Base-by-base conservation (phyloP, 2,888 invertebrate species). In the Papilio gigon region DNA sequence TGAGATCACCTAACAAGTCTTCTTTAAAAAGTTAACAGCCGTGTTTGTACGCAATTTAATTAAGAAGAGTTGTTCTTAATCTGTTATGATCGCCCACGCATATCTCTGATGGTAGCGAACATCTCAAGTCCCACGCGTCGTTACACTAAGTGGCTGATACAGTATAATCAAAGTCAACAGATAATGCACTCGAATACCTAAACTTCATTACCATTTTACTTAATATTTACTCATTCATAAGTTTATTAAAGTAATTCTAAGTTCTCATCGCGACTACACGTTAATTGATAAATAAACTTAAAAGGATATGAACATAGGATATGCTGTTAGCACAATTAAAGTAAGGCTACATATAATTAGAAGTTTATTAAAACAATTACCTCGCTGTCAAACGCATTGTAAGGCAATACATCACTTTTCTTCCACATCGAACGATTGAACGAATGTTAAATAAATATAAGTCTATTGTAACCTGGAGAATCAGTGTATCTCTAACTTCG, bases 51-150 rank as follows among this genome's bases (percentile, higher is more conserved):
- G 30, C 50, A 69, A 61, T 69, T 65, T 65, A 65, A 65, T 69
- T 65, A 69, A 65, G 65, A 69, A 67, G 27, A 61, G 69, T 42
- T 61, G 30, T 53, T 42, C 50, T 50, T 68, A 65, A 61, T 65
- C 53, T 69, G 65, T 69, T 61, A 69, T 65, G 53, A 65, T 65
- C 69, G 59, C 68, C 68, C 64, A 65, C 64, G 68, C 40, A 59
- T 68, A 64, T 68, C 58, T 64, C 11, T 22, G 64, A 56, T 59
- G 50, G 42, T 61, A 60, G 65, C 60, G 37, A 47, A 60, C 25
- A 65, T 65, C 65, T 65, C 65, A 17, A 63, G 12, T 40, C 69
- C 69, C 69, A 69, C 69, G 65, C 69, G 53, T 65, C 60, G 60
- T 59, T 60, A 62, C 61, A 65, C 65, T 65, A 65, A 69, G 65